Conservation (phyloP, 2,113 vertebrate genomes). For the Pelobates fuscus region DNA sequence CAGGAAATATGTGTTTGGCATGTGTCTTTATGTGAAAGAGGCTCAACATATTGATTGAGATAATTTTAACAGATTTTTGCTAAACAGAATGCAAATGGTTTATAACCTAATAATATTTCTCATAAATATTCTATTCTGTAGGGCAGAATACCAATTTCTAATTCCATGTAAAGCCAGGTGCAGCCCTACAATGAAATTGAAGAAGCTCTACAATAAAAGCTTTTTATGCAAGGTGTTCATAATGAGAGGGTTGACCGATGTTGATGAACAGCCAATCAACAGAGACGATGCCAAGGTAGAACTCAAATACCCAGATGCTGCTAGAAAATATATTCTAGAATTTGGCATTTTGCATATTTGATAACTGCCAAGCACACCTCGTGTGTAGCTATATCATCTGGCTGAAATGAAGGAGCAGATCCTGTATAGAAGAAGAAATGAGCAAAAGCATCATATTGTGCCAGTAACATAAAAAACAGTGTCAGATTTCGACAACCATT, state of each 20-base stretch:
- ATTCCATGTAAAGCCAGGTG: slow-evolving; percentile 30
- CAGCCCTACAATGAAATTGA: slow-evolving; percentile 21
- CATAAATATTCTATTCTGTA: slow-evolving; percentile 34
- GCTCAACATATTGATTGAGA: neutral
- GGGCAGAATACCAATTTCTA: slow-evolving; percentile 19
- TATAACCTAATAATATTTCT: slow-evolving; percentile 3
- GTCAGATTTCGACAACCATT: slow-evolving; percentile 16
- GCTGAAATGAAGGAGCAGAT: slow-evolving; percentile 15
- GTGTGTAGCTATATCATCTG: slow-evolving; percentile 7
- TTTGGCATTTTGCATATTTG: slow-evolving; percentile 34
- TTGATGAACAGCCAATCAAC: slow-evolving; percentile 43
- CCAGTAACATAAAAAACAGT: slow-evolving; percentile 2
- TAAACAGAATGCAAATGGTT: slow-evolving; percentile 5
- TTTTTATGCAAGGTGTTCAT: slow-evolving; percentile 24
- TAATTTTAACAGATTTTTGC: neutral
- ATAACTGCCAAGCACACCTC: slow-evolving; percentile 33
- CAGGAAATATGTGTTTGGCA: neutral
- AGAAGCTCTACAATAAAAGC: neutral
- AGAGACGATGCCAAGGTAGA: slow-evolving; percentile 31
- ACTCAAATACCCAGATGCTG: slow-evolving; percentile 22
- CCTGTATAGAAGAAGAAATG: neutral
- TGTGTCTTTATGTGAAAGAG: neutral
- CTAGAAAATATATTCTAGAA: slow-evolving; percentile 8
- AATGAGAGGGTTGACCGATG: slow-evolving; percentile 50
- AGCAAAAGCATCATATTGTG: slow-evolving; percentile 34